Percentiles rank a stretch among this genome's conserved stretches.
Conservation (phyloP, 2,113 vertebrate genomes). For the Ceyx margarethae region DNA sequence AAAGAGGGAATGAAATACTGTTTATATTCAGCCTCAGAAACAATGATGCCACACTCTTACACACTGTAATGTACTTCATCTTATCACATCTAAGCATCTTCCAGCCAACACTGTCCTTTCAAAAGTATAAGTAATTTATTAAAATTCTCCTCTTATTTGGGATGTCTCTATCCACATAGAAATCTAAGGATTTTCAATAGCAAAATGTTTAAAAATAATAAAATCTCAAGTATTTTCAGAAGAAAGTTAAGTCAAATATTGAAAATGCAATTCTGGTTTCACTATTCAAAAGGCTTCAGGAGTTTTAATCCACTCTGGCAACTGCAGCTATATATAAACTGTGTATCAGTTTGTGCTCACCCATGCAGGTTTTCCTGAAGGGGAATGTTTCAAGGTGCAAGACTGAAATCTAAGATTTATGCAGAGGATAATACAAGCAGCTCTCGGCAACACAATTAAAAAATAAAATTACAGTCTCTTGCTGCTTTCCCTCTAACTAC, state of each 20-base stretch:
- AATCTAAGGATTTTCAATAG: neutral
- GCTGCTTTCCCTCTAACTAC: neutral
- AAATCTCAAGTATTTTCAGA: neutral
- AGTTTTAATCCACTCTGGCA: neutral
- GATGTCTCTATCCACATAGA: neutral
- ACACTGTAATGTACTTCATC: neutral
- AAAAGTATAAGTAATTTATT: neutral
- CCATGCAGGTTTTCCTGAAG: neutral
- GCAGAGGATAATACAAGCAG: neutral
- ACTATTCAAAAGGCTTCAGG: neutral
- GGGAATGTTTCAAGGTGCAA: neutral
- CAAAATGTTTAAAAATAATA: neutral
- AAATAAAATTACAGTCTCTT: neutral
- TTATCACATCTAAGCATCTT: neutral
- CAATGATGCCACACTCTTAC: neutral
- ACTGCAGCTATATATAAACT: neutral
- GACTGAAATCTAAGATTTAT: neutral
- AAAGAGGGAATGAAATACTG: constrained; percentile 53
- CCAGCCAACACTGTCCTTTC: neutral
- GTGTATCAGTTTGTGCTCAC: neutral
- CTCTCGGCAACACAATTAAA: neutral
- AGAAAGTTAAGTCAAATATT: neutral
- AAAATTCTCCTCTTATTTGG: neutral
- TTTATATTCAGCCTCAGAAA: neutral
- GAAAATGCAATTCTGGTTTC: neutral